These are phyloP conservation scores for Agrenia bidenticulata DNA, from an alignment of 2,888 invertebrate species.

Conservation along the genomic window DNA sequence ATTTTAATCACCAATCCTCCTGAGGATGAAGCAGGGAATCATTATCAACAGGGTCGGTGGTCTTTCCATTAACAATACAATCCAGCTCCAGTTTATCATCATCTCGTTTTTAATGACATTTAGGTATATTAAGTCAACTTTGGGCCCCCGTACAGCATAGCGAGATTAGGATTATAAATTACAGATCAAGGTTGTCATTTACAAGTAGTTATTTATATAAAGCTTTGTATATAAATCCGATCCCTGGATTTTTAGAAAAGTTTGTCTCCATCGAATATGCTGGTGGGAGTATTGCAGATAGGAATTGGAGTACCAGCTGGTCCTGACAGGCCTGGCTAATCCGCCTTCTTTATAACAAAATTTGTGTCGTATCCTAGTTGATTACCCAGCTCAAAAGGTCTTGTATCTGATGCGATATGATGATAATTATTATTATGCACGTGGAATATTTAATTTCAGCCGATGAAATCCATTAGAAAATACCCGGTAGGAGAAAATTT, in stretches of 20 bases:
- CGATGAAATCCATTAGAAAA: not conserved
- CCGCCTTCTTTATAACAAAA: slow-evolving; percentile 1
- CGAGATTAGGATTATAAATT: not conserved
- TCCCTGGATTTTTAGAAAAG: not conserved
- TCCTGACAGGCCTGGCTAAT: slow-evolving; percentile 15
- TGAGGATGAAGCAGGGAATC: slow-evolving; percentile 8
- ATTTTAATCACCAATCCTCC: slow-evolving; percentile 20
- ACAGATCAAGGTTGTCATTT: too few relatives aligned
- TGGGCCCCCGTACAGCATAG: not conserved
- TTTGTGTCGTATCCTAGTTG: not conserved
- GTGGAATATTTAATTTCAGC: not conserved
- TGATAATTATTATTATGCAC: not conserved
- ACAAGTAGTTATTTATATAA: not conserved
- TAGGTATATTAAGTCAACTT: not conserved
- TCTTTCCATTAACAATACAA: slow-evolving; percentile 13
- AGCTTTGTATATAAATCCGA: not conserved
- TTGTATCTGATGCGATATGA: not conserved
- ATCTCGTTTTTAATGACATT: not conserved
- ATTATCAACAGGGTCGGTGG: not conserved
- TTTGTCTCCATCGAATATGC: not conserved
- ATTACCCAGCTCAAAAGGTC: not conserved
- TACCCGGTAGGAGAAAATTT: not conserved
- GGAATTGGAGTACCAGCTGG: slow-evolving; percentile 21
- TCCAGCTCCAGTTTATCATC: not conserved
- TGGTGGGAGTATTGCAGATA: slow-evolving; percentile 12